Conservation (phyloP, 2,888 invertebrate species). For the Leucania comma region DNA sequence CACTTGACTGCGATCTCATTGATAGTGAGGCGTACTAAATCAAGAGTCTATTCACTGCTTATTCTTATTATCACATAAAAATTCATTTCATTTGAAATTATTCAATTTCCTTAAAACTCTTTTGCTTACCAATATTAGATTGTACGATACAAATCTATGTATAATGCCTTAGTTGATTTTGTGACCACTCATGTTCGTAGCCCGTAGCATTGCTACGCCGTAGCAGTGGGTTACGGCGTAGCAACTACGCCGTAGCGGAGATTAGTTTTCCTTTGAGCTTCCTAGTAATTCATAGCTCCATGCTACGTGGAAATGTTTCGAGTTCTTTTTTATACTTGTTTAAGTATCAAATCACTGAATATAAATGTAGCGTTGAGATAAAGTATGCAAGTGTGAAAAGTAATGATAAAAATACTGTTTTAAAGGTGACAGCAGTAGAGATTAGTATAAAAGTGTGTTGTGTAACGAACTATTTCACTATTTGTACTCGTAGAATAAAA, state of each 20-base stretch:
- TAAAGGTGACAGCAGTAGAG: too few species aligned
- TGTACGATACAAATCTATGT: conserved; percentile 22
- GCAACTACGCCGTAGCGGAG: conserved; percentile 49
- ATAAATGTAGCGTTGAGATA: not conserved
- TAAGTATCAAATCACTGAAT: conserved; percentile 11
- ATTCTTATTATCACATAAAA: not conserved
- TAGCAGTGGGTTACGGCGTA: conserved; percentile 33
- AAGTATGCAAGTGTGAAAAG: not conserved
- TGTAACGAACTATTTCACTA: too few species aligned
- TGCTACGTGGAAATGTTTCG: conserved; percentile 35
- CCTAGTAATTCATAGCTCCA: conserved; percentile 39
- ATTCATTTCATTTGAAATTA: not conserved
- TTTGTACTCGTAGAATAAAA: too few species aligned
- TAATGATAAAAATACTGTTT: too few species aligned
- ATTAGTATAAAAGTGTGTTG: too few species aligned
- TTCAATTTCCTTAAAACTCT: not conserved
- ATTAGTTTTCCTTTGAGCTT: conserved; percentile 60
- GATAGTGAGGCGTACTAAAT: too few species aligned
- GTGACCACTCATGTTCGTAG: conserved; percentile 30
- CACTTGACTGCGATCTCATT: too few species aligned
- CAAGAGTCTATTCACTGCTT: too few species aligned
- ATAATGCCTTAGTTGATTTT: conserved; percentile 16
- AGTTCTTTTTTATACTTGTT: conserved; percentile 34
- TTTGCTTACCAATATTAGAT: not conserved
- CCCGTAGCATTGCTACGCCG: conserved; percentile 25